phyloP scores from a whole-genome alignment of 2,888 invertebrate genomes.

The Sesia apiformis region DNA sequence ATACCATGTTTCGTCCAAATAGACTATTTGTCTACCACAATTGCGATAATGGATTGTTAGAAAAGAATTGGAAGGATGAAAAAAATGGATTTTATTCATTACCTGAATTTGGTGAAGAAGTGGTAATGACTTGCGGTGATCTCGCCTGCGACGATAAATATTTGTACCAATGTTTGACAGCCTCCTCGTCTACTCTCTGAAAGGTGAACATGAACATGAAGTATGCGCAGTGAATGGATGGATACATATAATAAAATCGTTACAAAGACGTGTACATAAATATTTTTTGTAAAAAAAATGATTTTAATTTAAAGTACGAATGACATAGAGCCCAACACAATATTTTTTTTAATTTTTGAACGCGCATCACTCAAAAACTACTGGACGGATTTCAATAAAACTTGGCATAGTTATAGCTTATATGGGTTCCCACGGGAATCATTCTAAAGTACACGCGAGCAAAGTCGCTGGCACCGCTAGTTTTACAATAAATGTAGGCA shows the following conservation, averaged over 20 bases:
- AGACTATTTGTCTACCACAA: no score
- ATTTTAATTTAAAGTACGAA: no score
- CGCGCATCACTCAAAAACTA: no score
- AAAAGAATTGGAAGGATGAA: no score
- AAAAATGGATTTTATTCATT: not conserved
- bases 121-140: constrained; percentile 80
- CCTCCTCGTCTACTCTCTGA: constrained; percentile 83
- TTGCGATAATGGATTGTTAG: no score
- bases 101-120: constrained; percentile 35
- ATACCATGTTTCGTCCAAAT: no score
- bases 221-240: no score
- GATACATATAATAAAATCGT: constrained; percentile 1
- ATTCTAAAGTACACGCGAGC: no score
- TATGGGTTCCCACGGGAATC: not conserved
- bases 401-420: not conserved
- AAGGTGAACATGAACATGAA: constrained; percentile 3
- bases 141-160: constrained; percentile 82
- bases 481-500: no score
- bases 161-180: constrained; percentile 84
- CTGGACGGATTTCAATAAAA: no score
- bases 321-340: not conserved
- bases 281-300: not conserved
- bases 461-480: no score
- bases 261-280: not conserved
- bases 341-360: not conserved